Evolutionary conservation across 92 coral and sea anemone species (phyloP).

Genomic region (Bergia sp.): DNA sequence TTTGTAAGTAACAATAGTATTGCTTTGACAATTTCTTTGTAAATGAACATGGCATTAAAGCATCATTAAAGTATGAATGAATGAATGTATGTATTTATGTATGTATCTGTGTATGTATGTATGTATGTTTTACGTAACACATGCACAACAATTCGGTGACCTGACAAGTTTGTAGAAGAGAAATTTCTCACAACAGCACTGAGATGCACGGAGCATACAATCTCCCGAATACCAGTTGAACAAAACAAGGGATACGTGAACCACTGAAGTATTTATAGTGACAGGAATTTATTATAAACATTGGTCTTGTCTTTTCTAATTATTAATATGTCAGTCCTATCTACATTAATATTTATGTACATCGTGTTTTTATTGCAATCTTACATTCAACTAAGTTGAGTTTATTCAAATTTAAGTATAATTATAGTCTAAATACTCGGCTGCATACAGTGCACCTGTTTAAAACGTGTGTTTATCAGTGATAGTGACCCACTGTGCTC

Average conservation of each 20-base stretch:
- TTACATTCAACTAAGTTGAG: slow-evolving; percentile 16
- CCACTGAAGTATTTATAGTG: not conserved
- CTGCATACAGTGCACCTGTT: not conserved
- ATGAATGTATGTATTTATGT: no score
- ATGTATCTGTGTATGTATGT: no score
- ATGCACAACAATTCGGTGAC: no score
- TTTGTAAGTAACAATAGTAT: no score
- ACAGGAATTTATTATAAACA: slow-evolving; percentile 46
- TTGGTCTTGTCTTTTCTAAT: slow-evolving; percentile 32
- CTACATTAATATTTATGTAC: slow-evolving; percentile 44
- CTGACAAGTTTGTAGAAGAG: no score
- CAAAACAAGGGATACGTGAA: not conserved
- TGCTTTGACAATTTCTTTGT: no score
- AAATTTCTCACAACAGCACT: no score
- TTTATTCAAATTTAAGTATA: slow-evolving; percentile 7
- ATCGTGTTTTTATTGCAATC: slow-evolving; percentile 36
- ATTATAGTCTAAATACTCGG: not conserved
- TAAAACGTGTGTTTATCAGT: not conserved
- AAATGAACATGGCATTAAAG: no score
- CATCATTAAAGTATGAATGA: no score
- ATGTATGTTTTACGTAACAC: no score
- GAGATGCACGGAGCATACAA: no score
- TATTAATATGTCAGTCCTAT: slow-evolving; percentile 42
- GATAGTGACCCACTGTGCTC: not conserved
- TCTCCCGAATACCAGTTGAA: no score